These are phyloP conservation scores for Trachelus stipa DNA, from an alignment of 2,888 invertebrate species.

Conservation along the genomic window DNA sequence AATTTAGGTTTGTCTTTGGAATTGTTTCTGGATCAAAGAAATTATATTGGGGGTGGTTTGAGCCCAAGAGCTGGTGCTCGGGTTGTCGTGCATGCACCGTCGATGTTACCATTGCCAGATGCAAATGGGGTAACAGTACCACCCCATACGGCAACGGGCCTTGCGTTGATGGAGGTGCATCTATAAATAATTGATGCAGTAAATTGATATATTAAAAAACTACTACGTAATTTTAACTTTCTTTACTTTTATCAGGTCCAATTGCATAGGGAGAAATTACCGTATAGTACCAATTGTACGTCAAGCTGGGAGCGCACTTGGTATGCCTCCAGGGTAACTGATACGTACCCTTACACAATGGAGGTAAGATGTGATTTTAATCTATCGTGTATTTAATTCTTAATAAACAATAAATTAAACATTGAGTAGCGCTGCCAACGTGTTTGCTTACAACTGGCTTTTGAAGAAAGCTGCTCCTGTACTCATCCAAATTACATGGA, in stretches of 20 bases:
- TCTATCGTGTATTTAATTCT: neutral
- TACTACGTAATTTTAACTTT: neutral
- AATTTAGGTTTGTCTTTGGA: constrained; percentile 33
- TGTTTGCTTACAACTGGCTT: constrained; percentile 32
- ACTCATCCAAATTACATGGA: constrained; percentile 34
- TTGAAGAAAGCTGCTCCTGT: constrained; percentile 33
- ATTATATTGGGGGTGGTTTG: constrained; percentile 29
- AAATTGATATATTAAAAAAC: neutral
- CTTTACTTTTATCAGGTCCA: constrained; percentile 18
- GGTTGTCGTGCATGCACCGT: constrained; percentile 27
- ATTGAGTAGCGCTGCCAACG: constrained; percentile 30
- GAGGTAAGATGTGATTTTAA: constrained; percentile 22
- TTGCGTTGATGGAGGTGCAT: constrained; percentile 29
- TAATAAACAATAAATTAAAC: constrained; percentile 2
- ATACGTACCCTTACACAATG: constrained; percentile 25
- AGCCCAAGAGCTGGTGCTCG: constrained; percentile 33
- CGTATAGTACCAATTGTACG: constrained; percentile 30
- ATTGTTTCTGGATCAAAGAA: constrained; percentile 28
- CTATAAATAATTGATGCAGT: neutral
- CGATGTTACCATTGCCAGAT: constrained; percentile 26
- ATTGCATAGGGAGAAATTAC: constrained; percentile 26
- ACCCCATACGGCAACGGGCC: constrained; percentile 29
- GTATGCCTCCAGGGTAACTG: constrained; percentile 23
- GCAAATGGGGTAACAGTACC: constrained; percentile 32
- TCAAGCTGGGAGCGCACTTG: constrained; percentile 28